Evolutionary conservation across 1,140 invertebrate genomes (phyloP).

Genomic region (Pachypeltis micranthus): DNA sequence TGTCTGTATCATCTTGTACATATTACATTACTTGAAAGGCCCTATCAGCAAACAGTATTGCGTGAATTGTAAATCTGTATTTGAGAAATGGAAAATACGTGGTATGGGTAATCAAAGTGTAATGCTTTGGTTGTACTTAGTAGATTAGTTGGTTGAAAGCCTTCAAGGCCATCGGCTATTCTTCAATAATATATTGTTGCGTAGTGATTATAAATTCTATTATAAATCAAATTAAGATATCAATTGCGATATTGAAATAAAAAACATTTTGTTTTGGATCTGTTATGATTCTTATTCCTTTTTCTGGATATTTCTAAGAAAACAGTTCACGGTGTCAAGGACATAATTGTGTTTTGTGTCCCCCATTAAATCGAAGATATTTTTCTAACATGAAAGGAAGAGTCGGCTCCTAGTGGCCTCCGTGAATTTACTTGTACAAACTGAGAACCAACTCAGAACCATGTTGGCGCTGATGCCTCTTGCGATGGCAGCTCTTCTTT

Average conservation of each 20-base stretch:
- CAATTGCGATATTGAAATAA: neutral
- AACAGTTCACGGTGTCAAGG: too few species aligned
- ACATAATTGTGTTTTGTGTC: too few species aligned
- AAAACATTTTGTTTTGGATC: neutral
- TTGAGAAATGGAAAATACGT: neutral
- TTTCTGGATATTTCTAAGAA: neutral
- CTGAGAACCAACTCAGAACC: too few species aligned
- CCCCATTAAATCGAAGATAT: too few species aligned
- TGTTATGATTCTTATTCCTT: neutral
- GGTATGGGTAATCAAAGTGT: conserved; percentile 1
- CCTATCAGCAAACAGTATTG: neutral
- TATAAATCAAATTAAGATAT: neutral
- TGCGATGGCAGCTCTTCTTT: too few species aligned
- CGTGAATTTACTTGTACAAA: too few species aligned
- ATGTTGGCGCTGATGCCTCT: too few species aligned
- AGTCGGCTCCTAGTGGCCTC: too few species aligned
- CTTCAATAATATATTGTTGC: neutral
- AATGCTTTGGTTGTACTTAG: conserved; percentile 2
- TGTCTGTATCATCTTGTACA: conserved; percentile 6
- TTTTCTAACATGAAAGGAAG: too few species aligned
- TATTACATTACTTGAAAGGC: too few species aligned
- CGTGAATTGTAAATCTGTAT: conserved; percentile 1
- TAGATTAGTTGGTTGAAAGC: neutral
- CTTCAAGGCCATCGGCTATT: neutral
- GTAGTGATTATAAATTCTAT: conserved; percentile 8